phyloP scores from a whole-genome alignment of 1,140 invertebrate species.

The Caerostris extrusa region DNA sequence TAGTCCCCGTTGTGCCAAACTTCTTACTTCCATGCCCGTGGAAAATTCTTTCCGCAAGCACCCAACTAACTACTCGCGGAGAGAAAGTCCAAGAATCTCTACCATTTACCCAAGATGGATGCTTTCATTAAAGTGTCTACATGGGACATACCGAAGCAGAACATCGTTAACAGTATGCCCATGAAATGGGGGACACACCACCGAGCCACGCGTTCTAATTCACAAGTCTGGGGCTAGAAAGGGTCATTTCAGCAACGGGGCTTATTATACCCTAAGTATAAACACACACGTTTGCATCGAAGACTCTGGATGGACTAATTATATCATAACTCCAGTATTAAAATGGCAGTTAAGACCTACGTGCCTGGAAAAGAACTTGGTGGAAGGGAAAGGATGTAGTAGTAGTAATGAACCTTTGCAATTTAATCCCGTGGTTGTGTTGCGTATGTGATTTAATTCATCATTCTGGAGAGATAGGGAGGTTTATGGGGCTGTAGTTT shows the following conservation, averaged over 20 bases:
- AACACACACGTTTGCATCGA: conserved; percentile 14
- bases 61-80: background rate
- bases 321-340: conserved; percentile 35
- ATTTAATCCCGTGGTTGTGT: background rate
- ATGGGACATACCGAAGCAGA: conserved; percentile 7
- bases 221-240: conserved; percentile 2
- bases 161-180: background rate
- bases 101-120: conserved; percentile 18
- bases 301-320: background rate
- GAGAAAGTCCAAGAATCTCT: conserved; percentile 6
- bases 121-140: conserved; percentile 43
- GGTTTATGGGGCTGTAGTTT: no score
- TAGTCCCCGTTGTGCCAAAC: no score
- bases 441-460: conserved; percentile 13
- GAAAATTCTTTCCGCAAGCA: conserved; percentile 5
- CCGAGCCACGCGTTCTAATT: background rate
- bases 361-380: background rate
- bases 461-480: background rate
- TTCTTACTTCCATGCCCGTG: background rate
- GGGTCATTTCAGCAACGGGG: conserved; percentile 17
- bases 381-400: background rate
- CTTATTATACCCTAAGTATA: conserved; percentile 25
- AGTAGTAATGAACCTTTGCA: background rate
- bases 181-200: background rate
- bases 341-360: background rate